These are phyloP conservation scores for Cybosia mesomella DNA, from an alignment of 2,888 invertebrate genomes.

Conservation along the genomic window DNA sequence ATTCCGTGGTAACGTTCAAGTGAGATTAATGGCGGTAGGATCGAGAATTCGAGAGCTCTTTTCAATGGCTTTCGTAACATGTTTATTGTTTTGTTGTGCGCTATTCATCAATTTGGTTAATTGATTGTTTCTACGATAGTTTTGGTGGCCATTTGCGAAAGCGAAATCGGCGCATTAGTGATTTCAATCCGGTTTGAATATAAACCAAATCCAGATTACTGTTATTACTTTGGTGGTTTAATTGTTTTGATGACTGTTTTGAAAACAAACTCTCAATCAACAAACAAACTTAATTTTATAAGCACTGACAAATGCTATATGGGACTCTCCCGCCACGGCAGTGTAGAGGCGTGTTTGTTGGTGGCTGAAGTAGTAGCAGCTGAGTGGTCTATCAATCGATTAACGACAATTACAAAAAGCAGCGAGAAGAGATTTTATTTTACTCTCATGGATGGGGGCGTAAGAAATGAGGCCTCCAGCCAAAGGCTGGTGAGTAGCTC, in stretches of 20 bases:
- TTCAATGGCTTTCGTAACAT: constrained; percentile 69
- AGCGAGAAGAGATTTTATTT: no score
- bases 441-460: no score
- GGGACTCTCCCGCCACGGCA: no score
- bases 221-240: not conserved
- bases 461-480: no score
- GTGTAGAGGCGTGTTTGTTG: no score
- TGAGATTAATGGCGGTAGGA: constrained; percentile 82
- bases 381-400: no score
- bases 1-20: constrained; percentile 83
- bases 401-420: no score
- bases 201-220: not conserved
- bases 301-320: no score
- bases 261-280: no score
- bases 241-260: not conserved
- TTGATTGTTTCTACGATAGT: constrained; percentile 36
- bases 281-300: no score
- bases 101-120: constrained; percentile 51
- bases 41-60: constrained; percentile 74
- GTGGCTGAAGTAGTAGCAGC: no score
- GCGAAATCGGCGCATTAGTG: not conserved
- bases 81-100: constrained; percentile 73
- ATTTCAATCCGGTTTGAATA: not conserved
- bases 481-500: no score
- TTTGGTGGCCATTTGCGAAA: constrained; percentile 14